phyloP scores from a whole-genome alignment of 2,797 vertebrate species.

The Paratrypauchen microcephalus region DNA sequence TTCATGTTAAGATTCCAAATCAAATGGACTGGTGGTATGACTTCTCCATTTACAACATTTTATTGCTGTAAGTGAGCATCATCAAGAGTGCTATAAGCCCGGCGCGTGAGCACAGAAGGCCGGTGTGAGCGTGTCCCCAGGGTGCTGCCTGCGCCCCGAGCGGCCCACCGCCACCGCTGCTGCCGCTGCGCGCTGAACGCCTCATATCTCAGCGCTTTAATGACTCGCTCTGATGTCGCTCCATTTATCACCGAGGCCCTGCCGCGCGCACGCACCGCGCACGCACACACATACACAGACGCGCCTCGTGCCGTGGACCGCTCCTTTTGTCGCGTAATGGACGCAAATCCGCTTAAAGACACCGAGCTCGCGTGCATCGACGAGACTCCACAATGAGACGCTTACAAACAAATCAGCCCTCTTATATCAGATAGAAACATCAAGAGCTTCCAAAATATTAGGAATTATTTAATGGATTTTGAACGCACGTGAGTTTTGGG shows the following conservation, averaged over 20 bases:
- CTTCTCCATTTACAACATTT: constrained; percentile 55
- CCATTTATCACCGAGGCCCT: constrained; percentile 72
- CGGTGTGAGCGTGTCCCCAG: constrained; percentile 69
- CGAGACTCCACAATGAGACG: constrained; percentile 39
- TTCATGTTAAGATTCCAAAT: constrained; percentile 32
- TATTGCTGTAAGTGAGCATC: constrained; percentile 64
- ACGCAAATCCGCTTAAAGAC: constrained; percentile 72
- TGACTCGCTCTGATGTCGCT: constrained; percentile 77
- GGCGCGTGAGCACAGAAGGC: constrained; percentile 65
- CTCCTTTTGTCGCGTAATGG: constrained; percentile 70
- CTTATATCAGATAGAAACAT: not conserved
- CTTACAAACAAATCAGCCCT: constrained; percentile 36
- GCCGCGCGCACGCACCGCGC: constrained; percentile 61
- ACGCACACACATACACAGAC: constrained; percentile 56
- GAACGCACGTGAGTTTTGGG: not conserved
- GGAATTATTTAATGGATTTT: not conserved
- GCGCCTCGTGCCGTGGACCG: constrained; percentile 60
- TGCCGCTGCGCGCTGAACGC: constrained; percentile 47
- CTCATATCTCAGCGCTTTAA: constrained; percentile 74
- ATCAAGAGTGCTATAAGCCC: constrained; percentile 63
- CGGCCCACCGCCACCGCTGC: constrained; percentile 55
- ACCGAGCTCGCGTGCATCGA: constrained; percentile 59
- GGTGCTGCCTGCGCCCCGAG: constrained; percentile 61
- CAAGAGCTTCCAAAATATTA: not conserved
- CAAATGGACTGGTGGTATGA: constrained; percentile 49